Evolutionary conservation across 1,140 invertebrate genomes (phyloP).

Genomic region (Lordiphosa collinella): DNA sequence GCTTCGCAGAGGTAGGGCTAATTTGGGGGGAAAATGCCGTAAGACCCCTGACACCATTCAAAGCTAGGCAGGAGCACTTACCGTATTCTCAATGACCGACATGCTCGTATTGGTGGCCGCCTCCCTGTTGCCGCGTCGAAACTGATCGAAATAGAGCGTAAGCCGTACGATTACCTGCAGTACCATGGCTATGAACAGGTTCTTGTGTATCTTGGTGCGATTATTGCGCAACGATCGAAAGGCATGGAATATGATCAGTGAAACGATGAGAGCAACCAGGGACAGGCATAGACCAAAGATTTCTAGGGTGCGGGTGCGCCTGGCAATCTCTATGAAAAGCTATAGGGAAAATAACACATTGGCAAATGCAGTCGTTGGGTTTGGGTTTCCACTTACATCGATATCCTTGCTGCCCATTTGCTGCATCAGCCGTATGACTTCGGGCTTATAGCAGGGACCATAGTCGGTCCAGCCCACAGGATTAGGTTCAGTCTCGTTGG

Average conservation of each 20-base stretch:
- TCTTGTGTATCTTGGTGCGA: slow-evolving; percentile 92
- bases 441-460: slow-evolving; percentile 88
- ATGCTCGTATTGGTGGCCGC: slow-evolving; percentile 54
- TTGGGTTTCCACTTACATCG: slow-evolving; percentile 55
- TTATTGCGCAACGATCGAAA: slow-evolving; percentile 92
- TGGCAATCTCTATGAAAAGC: slow-evolving; percentile 83
- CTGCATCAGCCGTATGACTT: slow-evolving; percentile 84
- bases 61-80: slow-evolving; percentile 79
- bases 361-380: neutral
- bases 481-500: slow-evolving; percentile 58
- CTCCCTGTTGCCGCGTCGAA: slow-evolving; percentile 79
- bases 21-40: too few relatives aligned
- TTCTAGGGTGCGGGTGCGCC: slow-evolving; percentile 88
- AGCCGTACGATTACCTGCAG: slow-evolving; percentile 91
- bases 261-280: slow-evolving; percentile 86
- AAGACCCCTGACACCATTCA: neutral
- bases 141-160: slow-evolving; percentile 91
- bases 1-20: slow-evolving; percentile 90
- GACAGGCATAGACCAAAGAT: slow-evolving; percentile 91
- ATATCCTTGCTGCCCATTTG: slow-evolving; percentile 81
- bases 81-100: slow-evolving; percentile 88
- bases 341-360: neutral
- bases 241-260: slow-evolving; percentile 88
- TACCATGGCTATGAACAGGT: slow-evolving; percentile 92
- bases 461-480: slow-evolving; percentile 92